Percentiles rank a stretch among this genome's conserved stretches.
Conservation (phyloP, 2,888 invertebrate species). For the Ametastegia equiseti region DNA sequence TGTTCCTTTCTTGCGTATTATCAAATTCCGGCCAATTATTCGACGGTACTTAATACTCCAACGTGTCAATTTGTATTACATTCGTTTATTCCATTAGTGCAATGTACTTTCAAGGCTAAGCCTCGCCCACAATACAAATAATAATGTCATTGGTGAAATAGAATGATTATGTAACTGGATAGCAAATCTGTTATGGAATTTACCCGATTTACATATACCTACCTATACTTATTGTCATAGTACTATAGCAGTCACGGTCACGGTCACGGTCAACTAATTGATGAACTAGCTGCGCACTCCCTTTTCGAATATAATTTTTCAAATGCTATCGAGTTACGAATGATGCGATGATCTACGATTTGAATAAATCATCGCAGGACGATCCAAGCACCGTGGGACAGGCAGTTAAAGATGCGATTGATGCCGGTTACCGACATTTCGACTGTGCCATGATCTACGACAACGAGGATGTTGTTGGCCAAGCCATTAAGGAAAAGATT, state of each 20-base stretch:
- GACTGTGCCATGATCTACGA: slow-evolving; percentile 78
- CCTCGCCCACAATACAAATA: background rate
- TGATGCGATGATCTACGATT: background rate
- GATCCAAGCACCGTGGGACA: slow-evolving; percentile 73
- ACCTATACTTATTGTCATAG: no score
- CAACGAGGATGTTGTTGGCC: slow-evolving; percentile 74
- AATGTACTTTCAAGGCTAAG: background rate
- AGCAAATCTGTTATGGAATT: background rate
- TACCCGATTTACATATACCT: no score
- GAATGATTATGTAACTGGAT: background rate
- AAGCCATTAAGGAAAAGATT: slow-evolving; percentile 73
- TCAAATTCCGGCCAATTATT: background rate
- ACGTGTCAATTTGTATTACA: background rate
- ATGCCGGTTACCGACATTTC: slow-evolving; percentile 82
- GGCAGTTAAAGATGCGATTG: slow-evolving; percentile 79
- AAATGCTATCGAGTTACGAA: no score
- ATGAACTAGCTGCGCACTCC: no score
- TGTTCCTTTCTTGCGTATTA: background rate
- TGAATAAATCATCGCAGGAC: slow-evolving; percentile 66
- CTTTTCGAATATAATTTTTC: no score
- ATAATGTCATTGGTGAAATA: background rate
- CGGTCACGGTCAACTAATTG: no score
- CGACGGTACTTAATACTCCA: slow-evolving; percentile 2
- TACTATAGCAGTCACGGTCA: no score
- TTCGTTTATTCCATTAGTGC: background rate